Evolutionary conservation across 2,797 vertebrate genomes (phyloP).

Genomic region (Helarctos malayanus): DNA sequence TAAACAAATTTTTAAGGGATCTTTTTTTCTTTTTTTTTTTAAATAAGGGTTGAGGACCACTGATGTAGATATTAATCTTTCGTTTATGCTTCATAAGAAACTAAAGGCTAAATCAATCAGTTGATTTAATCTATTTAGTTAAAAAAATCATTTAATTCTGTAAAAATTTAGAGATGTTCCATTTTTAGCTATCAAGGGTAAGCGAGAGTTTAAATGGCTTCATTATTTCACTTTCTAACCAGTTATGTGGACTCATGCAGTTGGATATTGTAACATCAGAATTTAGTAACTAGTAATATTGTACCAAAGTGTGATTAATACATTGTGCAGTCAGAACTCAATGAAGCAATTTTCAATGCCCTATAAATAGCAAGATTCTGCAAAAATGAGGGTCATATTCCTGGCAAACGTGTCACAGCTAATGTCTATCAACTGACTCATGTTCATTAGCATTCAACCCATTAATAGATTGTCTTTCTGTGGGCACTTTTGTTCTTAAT

Average conservation of each 20-base stretch:
- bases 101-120: background rate
- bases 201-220: conserved; percentile 31
- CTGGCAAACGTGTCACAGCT: conserved; percentile 59
- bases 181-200: background rate
- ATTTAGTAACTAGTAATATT: conserved; percentile 60
- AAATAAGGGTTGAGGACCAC: background rate
- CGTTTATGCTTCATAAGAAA: background rate
- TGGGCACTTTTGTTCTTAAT: conserved; percentile 48
- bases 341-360: conserved; percentile 62
- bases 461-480: conserved; percentile 32
- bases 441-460: conserved; percentile 40
- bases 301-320: conserved; percentile 66
- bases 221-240: conserved; percentile 18
- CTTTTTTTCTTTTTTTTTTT: background rate
- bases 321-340: conserved; percentile 26
- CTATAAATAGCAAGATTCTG: conserved; percentile 72
- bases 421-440: conserved; percentile 63
- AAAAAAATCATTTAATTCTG: background rate
- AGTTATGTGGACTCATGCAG: background rate
- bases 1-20: background rate
- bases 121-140: conserved; percentile 22
- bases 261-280: background rate
- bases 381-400: conserved; percentile 60
- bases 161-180: conserved; percentile 12
- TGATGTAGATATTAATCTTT: background rate